Base-by-base conservation (phyloP, 2,888 invertebrate species). In the Harpagoxenus sublaevis region DNA sequence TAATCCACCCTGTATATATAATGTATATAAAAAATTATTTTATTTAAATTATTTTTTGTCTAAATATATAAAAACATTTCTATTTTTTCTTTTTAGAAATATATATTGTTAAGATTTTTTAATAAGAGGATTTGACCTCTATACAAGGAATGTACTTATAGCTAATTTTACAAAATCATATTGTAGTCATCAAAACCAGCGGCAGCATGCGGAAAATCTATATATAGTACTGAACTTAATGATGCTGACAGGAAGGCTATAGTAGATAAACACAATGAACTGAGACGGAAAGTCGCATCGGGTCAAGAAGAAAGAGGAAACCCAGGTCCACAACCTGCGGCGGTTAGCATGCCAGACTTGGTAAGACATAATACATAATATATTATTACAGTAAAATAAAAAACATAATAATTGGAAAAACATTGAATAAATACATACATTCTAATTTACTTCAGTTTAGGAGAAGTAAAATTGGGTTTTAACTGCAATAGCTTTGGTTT, bases 241-340 rank as follows among this genome's bases (percentile, higher is more conserved):
- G 8, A 42, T 0, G 68, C 2, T 23, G 65, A 65, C 0, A 86
- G 31, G 48, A 62, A n/a, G 0, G 9, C 0, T 4, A 68, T 88
- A 3, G 1, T 89, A 12, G 1, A 31, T 31, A n/a, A 4, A 23
- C 75, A 75, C 6, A 95, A 95, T 87, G 91, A 93, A 3, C 83
- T 94, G 18, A 91, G 95, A 62, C 92, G 91, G 82, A 84, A 82
- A 57, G 93, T 95, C 39, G 95, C 95, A 0, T 73, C 84, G 18
- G 95, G 95, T 3, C 45, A 71, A 6, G 95, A 95, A 86, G 66
- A 5, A 0, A 86, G 92, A 68, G 95, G 95, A 18, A 83, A 86
- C 1, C 93, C 94, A 8, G 95, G 95, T 6, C 94, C 95, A 0
- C 95, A 95, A 86, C 94, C 94, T 3, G 31, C 89, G 10, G 95